Evolutionary conservation across 2,888 invertebrate species (phyloP), one percentile per base, ranked within the genome.

Genomic region (Agelastica alni): DNA sequence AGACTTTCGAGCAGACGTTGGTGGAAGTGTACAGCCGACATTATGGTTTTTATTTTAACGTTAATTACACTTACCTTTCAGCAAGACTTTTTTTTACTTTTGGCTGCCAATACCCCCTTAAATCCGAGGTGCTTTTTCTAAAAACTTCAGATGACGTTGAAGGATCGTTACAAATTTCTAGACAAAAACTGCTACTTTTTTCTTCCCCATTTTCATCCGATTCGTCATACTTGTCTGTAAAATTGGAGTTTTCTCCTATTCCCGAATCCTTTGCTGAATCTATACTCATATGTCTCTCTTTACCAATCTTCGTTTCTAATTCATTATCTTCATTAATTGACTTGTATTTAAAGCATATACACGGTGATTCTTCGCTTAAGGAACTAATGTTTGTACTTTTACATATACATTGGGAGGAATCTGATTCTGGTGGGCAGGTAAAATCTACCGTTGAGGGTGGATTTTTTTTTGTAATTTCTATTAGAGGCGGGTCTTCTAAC

Each of bases 241-340:
- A 75, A 62, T 77, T 77, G 10, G 76, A 77, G 62, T 77, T 76
- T 18, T 82, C 82, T 1, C 82, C 81, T 34, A 85, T 83, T 12
- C 85, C 85, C 14, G 85, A 85, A 71, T 85, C 85, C 64, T 84
- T 77, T 1, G 84, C 83, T 0, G 85, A 85, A 64, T 85, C 85
- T 53, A 85, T 79, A 0, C 85, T 85, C 53, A 83, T 78, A 70
- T 85, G 85, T 3, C 85, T 75, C 49, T 72, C 75, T 65, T 75
- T 70, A 10, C 66, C 53, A 14, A 53, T 41, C 13, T 59, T 60
- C 17, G 45, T 32, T 42, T 63, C 59, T 13, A 47, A 51, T 48
- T 59, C 63, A 45, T 49, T 57, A 62, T 54, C 44, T 14, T 39
- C 53, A 39, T 57, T 60, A 60, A 60, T 60, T 58, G 60, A 60